phyloP scores from a whole-genome alignment of 2,113 vertebrate species.

The Plectropomus leopardus region DNA sequence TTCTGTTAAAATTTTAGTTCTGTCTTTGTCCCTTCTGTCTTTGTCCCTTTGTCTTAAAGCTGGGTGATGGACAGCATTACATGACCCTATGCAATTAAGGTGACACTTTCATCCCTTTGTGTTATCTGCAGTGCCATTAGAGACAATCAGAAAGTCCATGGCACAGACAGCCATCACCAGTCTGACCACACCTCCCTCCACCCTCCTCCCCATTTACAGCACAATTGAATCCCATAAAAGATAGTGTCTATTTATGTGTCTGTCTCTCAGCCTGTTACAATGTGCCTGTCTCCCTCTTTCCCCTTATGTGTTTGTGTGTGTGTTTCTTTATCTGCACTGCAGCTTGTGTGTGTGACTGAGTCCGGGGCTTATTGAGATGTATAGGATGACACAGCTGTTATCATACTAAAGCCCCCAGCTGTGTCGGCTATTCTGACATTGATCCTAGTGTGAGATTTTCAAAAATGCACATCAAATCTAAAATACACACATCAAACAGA shows the following conservation, averaged over 20 bases:
- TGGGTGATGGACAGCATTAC: constrained; percentile 2
- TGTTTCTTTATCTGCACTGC: constrained; percentile 8
- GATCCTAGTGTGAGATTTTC: constrained; percentile 51
- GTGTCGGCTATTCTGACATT: constrained; percentile 45
- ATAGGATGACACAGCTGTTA: constrained; percentile 57
- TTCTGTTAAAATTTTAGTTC: not conserved
- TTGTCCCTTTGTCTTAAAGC: not conserved
- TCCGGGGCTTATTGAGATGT: constrained; percentile 60
- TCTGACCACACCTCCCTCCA: constrained; percentile 16
- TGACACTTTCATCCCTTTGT: constrained; percentile 23
- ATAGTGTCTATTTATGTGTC: constrained; percentile 33
- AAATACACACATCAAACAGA: constrained; percentile 3
- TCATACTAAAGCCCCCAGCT: constrained; percentile 47
- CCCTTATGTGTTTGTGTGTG: constrained; percentile 3
- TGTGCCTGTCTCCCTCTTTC: not conserved
- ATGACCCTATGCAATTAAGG: constrained; percentile 2
- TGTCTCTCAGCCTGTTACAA: constrained; percentile 14
- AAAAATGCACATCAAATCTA: constrained; percentile 19
- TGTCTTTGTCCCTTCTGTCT: not conserved
- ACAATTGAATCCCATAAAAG: constrained; percentile 34
- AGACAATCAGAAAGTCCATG: constrained; percentile 28
- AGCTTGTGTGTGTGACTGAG: constrained; percentile 22
- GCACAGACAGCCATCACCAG: constrained; percentile 28
- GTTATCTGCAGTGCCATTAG: constrained; percentile 7
- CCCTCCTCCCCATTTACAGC: constrained; percentile 25